These are phyloP conservation scores for Xylocampa areola DNA, from an alignment of 2,888 invertebrate species.

Conservation along the genomic window DNA sequence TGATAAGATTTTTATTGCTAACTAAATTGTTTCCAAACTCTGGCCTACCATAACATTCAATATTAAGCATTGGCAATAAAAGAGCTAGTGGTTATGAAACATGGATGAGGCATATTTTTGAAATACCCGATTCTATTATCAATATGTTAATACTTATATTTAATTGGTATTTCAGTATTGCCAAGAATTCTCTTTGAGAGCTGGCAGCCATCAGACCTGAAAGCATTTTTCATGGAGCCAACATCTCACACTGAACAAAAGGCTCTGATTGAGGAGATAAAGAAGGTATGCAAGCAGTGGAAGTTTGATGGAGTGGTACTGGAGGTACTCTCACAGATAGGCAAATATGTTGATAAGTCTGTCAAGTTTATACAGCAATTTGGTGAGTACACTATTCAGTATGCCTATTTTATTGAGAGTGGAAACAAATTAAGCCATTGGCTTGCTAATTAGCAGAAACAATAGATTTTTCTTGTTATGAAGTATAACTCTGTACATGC, in stretches of 20 bases:
- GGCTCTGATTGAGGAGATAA: conserved; percentile 92
- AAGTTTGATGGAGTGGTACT: conserved; percentile 97
- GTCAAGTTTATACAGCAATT: conserved; percentile 91
- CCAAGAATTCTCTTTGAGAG: conserved; percentile 97
- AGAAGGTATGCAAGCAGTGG: conserved; percentile 92
- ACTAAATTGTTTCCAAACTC: too few relatives aligned
- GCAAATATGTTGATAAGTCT: conserved; percentile 92
- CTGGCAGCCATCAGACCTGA: conserved; percentile 94
- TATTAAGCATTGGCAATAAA: too few relatives aligned
- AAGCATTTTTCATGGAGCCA: conserved; percentile 91
- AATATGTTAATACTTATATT: conserved; percentile 12
- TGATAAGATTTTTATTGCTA: too few relatives aligned
- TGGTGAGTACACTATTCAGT: conserved; percentile 78
- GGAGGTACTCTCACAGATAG: conserved; percentile 95
- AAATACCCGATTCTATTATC: neutral
- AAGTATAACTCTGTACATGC: too few relatives aligned
- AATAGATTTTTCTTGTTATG: too few relatives aligned
- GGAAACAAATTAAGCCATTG: too few relatives aligned
- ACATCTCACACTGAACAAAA: conserved; percentile 91
- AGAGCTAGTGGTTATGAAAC: too few relatives aligned
- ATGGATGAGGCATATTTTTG: too few relatives aligned
- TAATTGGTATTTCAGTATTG: conserved; percentile 91
- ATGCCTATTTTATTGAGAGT: neutral
- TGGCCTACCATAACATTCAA: too few relatives aligned
- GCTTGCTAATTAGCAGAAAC: too few relatives aligned